Conservation (phyloP, 2,888 invertebrate species). For the Perizoma flavofasciatum region DNA sequence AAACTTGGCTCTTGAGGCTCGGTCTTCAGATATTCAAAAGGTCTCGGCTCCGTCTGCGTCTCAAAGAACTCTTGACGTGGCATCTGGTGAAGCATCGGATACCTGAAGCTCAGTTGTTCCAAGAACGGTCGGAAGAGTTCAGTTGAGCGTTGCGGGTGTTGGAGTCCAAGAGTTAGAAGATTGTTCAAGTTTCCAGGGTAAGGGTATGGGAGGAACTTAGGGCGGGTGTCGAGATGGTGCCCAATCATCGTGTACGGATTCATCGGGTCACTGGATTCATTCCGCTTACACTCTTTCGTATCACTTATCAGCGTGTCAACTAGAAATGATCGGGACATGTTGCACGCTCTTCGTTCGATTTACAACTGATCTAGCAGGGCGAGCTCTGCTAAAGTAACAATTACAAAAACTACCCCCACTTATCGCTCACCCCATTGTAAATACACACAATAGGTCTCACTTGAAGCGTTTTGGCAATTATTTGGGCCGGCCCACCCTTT, state of each 20-base stretch:
- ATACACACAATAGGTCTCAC: constrained; percentile 79
- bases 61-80: constrained; percentile 70
- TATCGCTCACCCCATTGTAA: constrained; percentile 80
- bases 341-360: constrained; percentile 54
- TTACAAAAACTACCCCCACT: constrained; percentile 84
- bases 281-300: constrained; percentile 76
- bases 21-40: constrained; percentile 64
- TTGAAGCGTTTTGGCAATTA: constrained; percentile 84
- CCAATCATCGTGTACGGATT: constrained; percentile 69
- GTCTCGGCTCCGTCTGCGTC: constrained; percentile 52
- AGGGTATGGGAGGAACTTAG: constrained; percentile 84
- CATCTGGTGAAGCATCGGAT: constrained; percentile 70
- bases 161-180: constrained; percentile 85
- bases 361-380: constrained; percentile 67
- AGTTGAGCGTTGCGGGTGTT: constrained; percentile 75
- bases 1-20: constrained; percentile 70
- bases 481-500: constrained; percentile 82
- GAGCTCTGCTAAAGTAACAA: constrained; percentile 72
- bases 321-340: constrained; percentile 92
- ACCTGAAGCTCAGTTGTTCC: constrained; percentile 73
- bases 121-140: constrained; percentile 79
- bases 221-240: constrained; percentile 63
- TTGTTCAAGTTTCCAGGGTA: constrained; percentile 87
- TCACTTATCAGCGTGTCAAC: constrained; percentile 91
- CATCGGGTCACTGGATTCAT: constrained; percentile 68